Conservation (phyloP, 2,888 invertebrate species). For the Dugesia japonica region DNA sequence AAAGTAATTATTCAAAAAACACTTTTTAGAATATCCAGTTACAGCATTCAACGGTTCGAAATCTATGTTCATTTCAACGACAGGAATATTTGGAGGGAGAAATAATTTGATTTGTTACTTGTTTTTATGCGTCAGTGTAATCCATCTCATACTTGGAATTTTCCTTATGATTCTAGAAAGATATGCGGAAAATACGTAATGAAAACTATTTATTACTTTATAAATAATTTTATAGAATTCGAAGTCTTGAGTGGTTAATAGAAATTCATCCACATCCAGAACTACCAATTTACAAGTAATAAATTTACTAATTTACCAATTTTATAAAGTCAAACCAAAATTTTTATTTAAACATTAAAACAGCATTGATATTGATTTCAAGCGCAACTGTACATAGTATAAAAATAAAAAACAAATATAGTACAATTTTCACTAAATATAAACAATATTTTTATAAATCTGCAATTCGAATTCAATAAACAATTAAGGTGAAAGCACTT, state of each 20-base stretch:
- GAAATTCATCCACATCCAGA: no score
- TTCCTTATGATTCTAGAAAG: background rate
- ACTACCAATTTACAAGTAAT: background rate
- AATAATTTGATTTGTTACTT: background rate
- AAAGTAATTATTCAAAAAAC: no score
- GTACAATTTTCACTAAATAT: background rate
- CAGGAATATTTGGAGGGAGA: background rate
- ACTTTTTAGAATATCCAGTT: background rate
- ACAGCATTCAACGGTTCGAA: background rate
- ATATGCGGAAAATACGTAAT: background rate
- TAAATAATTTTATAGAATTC: no score
- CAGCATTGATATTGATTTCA: background rate
- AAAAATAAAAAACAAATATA: background rate
- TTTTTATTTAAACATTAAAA: slow-evolving; percentile 8
- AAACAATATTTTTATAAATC: background rate
- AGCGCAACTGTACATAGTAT: background rate
- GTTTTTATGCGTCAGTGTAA: background rate
- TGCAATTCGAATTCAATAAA: background rate
- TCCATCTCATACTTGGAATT: background rate
- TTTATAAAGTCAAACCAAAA: background rate
- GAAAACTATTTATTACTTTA: no score
- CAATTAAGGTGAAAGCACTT: background rate
- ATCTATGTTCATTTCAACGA: background rate
- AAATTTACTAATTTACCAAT: background rate
- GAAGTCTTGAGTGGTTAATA: no score